phyloP scores from a whole-genome alignment of 53 echinoderm and acorn worm genomes.

The Holothuria scabra region DNA sequence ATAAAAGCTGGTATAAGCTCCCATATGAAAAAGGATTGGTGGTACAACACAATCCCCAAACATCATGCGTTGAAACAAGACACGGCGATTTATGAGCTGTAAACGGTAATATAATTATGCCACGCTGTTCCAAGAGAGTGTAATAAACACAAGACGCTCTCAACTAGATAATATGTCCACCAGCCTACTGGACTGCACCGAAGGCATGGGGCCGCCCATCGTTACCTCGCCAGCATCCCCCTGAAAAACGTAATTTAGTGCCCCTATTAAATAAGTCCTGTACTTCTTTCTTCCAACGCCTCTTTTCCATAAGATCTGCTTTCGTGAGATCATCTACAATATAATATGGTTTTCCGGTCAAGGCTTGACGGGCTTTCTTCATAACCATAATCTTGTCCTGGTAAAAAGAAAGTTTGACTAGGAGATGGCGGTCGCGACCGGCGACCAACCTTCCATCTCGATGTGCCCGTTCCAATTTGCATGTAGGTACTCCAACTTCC shows the following conservation, averaged over 20 bases:
- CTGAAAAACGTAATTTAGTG: no score
- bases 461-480: constrained; percentile 23
- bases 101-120: neutral
- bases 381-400: constrained; percentile 11
- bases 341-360: no score
- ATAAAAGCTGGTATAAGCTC: no score
- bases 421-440: constrained; percentile 11
- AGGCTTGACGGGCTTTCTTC: no score
- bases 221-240: neutral
- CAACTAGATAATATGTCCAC: neutral
- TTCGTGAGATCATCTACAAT: no score
- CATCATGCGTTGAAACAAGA: no score
- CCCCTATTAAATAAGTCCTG: neutral
- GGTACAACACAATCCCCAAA: no score
- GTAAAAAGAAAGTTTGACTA: constrained; percentile 21
- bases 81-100: no score
- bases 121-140: no score
- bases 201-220: constrained; percentile 10
- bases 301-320: no score
- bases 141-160: neutral
- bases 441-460: constrained; percentile 14
- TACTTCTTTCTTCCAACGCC: constrained; percentile 11
- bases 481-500: constrained; percentile 8
- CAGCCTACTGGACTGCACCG: neutral
- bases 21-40: no score